These are phyloP conservation scores for Dyspetes luteomarginatus DNA, from an alignment of 2,888 invertebrate genomes.

Conservation along the genomic window DNA sequence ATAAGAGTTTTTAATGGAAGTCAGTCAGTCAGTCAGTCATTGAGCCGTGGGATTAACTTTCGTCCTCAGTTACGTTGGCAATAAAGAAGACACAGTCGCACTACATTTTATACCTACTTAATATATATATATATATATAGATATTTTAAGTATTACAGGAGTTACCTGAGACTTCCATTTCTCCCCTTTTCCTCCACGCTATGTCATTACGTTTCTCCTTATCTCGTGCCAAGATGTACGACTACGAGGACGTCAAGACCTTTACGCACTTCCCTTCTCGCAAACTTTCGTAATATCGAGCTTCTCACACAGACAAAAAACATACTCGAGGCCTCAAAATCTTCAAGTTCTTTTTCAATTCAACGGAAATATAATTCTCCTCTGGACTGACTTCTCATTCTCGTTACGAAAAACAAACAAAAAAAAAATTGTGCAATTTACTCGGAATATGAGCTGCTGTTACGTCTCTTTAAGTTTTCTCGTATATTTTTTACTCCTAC, in stretches of 20 bases:
- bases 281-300: slow-evolving; percentile 45
- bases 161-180: slow-evolving; percentile 15
- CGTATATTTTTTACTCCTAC: not conserved
- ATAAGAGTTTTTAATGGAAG: slow-evolving; percentile 48
- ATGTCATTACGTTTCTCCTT: slow-evolving; percentile 52
- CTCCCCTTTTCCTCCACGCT: slow-evolving; percentile 16
- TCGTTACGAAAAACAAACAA: not conserved
- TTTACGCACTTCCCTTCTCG: slow-evolving; percentile 49
- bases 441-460: not conserved
- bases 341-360: slow-evolving; percentile 3
- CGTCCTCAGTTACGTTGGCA: slow-evolving; percentile 59
- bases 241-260: slow-evolving; percentile 34
- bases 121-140: slow-evolving; percentile 1
- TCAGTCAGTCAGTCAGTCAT: slow-evolving; percentile 72
- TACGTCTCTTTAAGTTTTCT: not conserved
- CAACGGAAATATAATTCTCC: not conserved
- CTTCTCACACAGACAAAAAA: slow-evolving; percentile 6
- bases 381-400: slow-evolving; percentile 7
- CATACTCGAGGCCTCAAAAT: slow-evolving; percentile 16
- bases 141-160: not conserved
- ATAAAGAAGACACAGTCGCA: not conserved
- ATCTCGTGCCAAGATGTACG: slow-evolving; percentile 55
- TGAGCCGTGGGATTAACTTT: slow-evolving; percentile 75
- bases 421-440: slow-evolving; percentile 1
- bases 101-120: slow-evolving; percentile 15